Base-by-base conservation (phyloP, 2,113 vertebrate species). In the Micromys minutus region DNA sequence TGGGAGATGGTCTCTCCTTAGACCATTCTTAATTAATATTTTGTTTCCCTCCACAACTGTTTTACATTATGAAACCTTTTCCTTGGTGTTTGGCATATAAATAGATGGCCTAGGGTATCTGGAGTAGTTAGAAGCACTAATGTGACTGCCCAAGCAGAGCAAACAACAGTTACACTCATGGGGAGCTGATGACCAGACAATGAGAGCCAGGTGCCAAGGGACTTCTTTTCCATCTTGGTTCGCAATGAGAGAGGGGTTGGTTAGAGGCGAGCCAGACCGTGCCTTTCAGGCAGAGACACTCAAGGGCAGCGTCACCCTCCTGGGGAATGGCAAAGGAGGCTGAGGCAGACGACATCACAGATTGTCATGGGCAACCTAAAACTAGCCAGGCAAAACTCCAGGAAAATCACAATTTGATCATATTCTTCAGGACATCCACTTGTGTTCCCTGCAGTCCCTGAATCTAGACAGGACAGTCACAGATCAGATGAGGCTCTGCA, bases 1-100 rank as follows among this genome's bases (percentile, higher is more conserved):
- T n/a, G n/a, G n/a, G n/a, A n/a, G n/a, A n/a, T n/a, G n/a, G n/a
- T n/a, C n/a, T n/a, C n/a, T n/a, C n/a, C n/a, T n/a, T n/a, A n/a
- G n/a, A n/a, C n/a, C 50, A 95, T 95, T 77, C 45, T 87, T 91
- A 94, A 26, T 88, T 93, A 57, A 94, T 83, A 12, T 85, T 94
- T 94, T 81, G 34, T 57, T 95, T 94, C 88, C 79, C 17, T 97
- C 61, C 93, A 77, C 84, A 97, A 36, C 76, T 94, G 72, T 93
- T 87, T 74, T 90, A 22, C 50, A 84, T 95, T 93, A 67, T 86
- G 24, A 47, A 94, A 77, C 29, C 76, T 92, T 87, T 77, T 84
- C 26, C 75, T 36, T 87, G 83, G 83, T 50, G 31, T 96, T 83
- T 93, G 72, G 55, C 92, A 79, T 87, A 74, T 83, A 94, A 87